These are phyloP conservation scores for Dromococcyx pavoninus DNA, from an alignment of 2,797 vertebrate genomes.

Conservation along the genomic window DNA sequence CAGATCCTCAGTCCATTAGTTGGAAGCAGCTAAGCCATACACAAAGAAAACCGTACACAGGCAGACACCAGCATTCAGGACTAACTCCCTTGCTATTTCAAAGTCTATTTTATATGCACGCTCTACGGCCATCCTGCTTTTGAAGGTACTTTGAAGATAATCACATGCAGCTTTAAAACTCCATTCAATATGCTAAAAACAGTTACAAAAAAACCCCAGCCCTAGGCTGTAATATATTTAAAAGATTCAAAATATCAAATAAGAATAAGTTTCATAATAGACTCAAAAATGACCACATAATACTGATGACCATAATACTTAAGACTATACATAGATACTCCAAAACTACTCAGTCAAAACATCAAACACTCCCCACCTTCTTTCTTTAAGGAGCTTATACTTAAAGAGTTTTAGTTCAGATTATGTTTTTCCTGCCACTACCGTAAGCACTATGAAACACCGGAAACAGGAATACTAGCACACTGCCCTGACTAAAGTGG, in stretches of 20 bases:
- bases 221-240: neutral
- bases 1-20: neutral
- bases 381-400: slow-evolving; percentile 17
- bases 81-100: neutral
- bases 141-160: neutral
- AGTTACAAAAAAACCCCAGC: no score
- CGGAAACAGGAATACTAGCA: neutral
- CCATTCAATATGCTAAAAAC: neutral
- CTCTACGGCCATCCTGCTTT: neutral
- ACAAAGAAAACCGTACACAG: neutral
- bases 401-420: slow-evolving; percentile 2
- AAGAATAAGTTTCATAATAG: neutral
- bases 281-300: neutral
- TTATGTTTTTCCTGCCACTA: neutral
- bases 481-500: neutral
- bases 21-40: neutral
- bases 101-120: neutral
- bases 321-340: neutral
- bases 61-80: neutral
- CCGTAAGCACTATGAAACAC: neutral
- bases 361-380: neutral
- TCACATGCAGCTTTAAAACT: neutral
- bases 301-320: neutral
- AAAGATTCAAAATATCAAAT: neutral
- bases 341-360: neutral